A percentile compares a stretch with the other conserved stretches of the same genome.
Conservation (phyloP, 2,797 vertebrate genomes). For the Coregonus suidteri region DNA sequence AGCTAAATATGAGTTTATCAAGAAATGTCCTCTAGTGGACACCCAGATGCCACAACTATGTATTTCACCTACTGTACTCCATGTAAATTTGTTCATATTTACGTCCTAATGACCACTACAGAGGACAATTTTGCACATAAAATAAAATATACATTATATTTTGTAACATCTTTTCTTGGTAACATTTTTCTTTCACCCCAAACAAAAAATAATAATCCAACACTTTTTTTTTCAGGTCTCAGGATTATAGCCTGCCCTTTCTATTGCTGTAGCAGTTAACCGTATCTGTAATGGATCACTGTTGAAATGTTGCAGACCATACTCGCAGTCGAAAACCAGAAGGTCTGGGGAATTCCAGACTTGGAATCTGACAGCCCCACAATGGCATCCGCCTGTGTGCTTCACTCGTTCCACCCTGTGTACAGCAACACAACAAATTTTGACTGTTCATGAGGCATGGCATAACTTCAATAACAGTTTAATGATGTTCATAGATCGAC, state of each 20-base stretch:
- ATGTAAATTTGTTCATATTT: too few species aligned
- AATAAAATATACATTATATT: too few species aligned
- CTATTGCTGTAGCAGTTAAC: background rate
- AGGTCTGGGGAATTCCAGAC: slow-evolving; percentile 85
- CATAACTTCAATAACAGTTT: background rate
- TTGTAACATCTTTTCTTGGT: too few species aligned
- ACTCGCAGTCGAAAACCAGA: slow-evolving; percentile 95
- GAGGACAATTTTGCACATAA: too few species aligned
- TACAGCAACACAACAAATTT: slow-evolving; percentile 10
- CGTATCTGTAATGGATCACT: background rate
- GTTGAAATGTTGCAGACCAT: slow-evolving; percentile 43
- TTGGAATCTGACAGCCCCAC: slow-evolving; percentile 89
- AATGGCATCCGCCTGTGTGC: slow-evolving; percentile 93
- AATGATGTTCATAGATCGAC: background rate
- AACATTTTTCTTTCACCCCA: too few species aligned
- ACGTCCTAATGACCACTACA: too few species aligned
- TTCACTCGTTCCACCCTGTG: slow-evolving; percentile 83
- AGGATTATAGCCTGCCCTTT: background rate
- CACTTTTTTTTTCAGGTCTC: too few species aligned
- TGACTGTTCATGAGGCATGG: background rate
- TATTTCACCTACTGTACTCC: too few species aligned
- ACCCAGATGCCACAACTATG: too few species aligned
- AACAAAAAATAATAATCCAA: too few species aligned
- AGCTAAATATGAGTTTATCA: too few species aligned
- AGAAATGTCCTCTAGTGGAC: too few species aligned